Base-by-base conservation (phyloP, 2,888 invertebrate species). In the Aspidiotus rigidus region DNA sequence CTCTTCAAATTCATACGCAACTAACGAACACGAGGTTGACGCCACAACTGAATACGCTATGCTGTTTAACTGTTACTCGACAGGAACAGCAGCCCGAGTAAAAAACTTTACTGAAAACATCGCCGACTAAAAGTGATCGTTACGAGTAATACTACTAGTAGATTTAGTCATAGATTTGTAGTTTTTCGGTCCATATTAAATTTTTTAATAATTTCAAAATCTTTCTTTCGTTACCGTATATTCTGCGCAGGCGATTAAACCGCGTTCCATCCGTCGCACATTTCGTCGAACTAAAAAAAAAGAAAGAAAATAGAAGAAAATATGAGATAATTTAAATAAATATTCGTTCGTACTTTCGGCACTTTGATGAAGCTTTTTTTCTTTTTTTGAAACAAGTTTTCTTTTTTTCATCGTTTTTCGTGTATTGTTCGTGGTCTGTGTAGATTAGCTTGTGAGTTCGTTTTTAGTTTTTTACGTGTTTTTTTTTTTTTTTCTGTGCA, bases 211-310 rank as follows among this genome's bases (percentile, higher is more conserved):
- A 49, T 62, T 39, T 49, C 44, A 40, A 64, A 64, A 3, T 49
- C 54, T 64, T 55, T 28, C 28, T 28, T 28, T 28, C 28, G 28
- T 5, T 28, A 28, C 28, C 28, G 28, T 28, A 40, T 54, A 55
- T 64, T 64, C 54, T 64, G 64, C 64, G 64, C 64, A 64, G 64
- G 64, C 64, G 64, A 64, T 64, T 63, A 64, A 64, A 39, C 64
- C 64, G 64, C 64, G 64, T 64, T 64, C 55, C 54, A 64, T 55
- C 39, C 28, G 53, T 64, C 64, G 64, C 64, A 64, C 64, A 64
- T 64, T 64, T 64, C 16, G 64, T 54, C 64, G 54, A 55, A 64
- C 64, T 64, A 55, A 40, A 64, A 55, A 40, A 64, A 64, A 64
- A 55, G 41, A 64, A 28, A 28, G 28, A 64, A 64, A 64, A 54